Conservation (phyloP, 2,113 vertebrate species). For the Cyprinus carpio region DNA sequence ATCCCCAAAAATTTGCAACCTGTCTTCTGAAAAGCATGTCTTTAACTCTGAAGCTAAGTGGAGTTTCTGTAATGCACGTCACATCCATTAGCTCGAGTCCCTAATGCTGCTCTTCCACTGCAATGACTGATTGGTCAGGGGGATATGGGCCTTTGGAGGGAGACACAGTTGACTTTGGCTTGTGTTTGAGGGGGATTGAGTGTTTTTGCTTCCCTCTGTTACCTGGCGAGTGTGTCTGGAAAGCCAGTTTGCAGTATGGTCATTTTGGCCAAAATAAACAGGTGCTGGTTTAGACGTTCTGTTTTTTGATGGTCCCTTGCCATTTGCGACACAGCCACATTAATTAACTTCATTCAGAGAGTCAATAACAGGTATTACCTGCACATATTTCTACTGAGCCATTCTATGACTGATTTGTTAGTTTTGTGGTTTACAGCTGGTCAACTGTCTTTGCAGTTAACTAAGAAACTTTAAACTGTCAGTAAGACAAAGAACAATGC, state of each 20-base stretch:
- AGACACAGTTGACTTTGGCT: conserved; percentile 62
- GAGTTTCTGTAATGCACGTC: background rate
- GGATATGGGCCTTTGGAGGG: background rate
- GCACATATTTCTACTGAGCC: conserved; percentile 48
- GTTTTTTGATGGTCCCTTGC: conserved; percentile 41
- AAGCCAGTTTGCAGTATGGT: conserved; percentile 17
- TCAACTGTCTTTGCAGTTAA: background rate
- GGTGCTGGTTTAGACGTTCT: conserved; percentile 48
- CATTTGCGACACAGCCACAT: conserved; percentile 59
- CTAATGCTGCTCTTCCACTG: background rate
- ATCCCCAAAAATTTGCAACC: background rate
- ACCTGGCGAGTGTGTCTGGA: conserved; percentile 53
- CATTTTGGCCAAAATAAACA: conserved; percentile 57
- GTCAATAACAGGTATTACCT: conserved; percentile 65
- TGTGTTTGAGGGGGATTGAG: conserved; percentile 41
- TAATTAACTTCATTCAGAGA: conserved; percentile 65
- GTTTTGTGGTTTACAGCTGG: background rate
- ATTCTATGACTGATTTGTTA: conserved; percentile 28
- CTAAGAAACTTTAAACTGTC: background rate
- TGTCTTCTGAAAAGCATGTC: background rate
- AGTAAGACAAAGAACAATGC: background rate
- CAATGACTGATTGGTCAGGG: conserved; percentile 13
- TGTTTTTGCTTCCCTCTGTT: conserved; percentile 49
- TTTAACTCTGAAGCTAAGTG: background rate
- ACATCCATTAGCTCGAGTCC: background rate